These are phyloP conservation scores for Microhierax caerulescens DNA, from an alignment of 2,797 vertebrate species.

Conservation along the genomic window DNA sequence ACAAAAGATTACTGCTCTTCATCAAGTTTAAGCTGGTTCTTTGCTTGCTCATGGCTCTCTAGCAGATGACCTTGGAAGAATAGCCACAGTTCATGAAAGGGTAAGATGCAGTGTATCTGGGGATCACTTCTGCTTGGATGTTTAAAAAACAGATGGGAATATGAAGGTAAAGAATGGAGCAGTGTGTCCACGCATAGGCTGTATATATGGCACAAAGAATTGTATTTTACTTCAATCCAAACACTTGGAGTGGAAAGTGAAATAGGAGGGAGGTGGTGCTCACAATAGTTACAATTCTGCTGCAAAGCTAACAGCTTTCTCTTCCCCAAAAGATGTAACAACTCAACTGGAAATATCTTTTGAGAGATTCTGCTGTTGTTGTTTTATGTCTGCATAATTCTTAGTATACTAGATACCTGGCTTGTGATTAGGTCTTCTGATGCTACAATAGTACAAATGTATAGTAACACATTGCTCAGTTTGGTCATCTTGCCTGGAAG, in stretches of 20 bases:
- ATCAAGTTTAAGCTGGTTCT: background rate
- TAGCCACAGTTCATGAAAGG: background rate
- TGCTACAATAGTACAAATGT: background rate
- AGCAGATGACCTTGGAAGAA: background rate
- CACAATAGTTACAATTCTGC: background rate
- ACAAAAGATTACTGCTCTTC: background rate
- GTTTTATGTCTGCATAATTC: background rate
- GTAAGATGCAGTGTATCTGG: background rate
- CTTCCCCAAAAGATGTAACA: background rate
- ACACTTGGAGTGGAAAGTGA: background rate
- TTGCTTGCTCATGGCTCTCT: background rate
- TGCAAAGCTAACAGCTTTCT: background rate
- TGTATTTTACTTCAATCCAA: background rate
- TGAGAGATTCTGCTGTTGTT: background rate
- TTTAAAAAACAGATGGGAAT: background rate
- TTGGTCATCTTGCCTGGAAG: background rate
- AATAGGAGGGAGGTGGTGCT: background rate
- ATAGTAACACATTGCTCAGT: background rate
- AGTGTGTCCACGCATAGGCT: background rate
- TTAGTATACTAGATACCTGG: background rate
- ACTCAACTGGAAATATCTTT: background rate
- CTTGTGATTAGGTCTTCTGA: background rate
- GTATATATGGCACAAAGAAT: background rate
- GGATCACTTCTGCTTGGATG: background rate
- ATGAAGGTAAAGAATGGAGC: background rate